Evolutionary conservation across 2,888 invertebrate genomes (phyloP).

Genomic region (Nephrotoma guestfalica): DNA sequence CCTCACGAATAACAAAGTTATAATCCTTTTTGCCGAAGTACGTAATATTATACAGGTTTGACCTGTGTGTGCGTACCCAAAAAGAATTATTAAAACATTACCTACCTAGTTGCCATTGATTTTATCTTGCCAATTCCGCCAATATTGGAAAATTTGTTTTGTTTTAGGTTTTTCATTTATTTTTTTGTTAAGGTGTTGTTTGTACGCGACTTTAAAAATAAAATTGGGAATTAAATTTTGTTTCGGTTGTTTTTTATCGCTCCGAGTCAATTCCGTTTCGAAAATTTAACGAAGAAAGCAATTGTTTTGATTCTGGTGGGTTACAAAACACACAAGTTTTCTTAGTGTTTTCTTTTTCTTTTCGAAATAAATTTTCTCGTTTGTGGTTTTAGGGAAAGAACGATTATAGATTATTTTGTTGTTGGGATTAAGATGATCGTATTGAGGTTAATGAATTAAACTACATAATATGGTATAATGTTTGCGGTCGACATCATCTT

Average conservation of each 20-base stretch:
- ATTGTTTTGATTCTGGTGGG: not conserved
- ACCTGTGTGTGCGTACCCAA: not conserved
- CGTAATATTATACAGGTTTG: not conserved
- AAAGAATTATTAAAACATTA: not conserved
- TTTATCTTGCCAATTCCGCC: not conserved
- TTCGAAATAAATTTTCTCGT: no score
- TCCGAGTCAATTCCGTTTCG: not conserved
- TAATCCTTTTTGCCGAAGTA: not conserved
- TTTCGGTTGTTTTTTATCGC: not conserved
- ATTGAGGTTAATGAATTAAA: no score
- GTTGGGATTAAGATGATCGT: no score
- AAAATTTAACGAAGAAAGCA: not conserved
- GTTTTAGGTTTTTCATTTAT: not conserved
- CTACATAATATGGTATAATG: no score
- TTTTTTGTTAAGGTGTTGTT: not conserved
- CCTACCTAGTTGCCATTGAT: not conserved
- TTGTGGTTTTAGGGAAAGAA: no score
- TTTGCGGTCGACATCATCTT: no score
- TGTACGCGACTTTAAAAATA: not conserved
- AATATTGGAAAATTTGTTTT: not conserved
- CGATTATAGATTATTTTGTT: no score
- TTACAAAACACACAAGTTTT: not conserved
- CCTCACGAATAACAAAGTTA: not conserved
- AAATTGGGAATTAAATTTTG: not conserved
- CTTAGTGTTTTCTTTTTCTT: not conserved